Evolutionary conservation across 2,888 invertebrate species (phyloP).

Genomic region (Plemyria rubiginata): DNA sequence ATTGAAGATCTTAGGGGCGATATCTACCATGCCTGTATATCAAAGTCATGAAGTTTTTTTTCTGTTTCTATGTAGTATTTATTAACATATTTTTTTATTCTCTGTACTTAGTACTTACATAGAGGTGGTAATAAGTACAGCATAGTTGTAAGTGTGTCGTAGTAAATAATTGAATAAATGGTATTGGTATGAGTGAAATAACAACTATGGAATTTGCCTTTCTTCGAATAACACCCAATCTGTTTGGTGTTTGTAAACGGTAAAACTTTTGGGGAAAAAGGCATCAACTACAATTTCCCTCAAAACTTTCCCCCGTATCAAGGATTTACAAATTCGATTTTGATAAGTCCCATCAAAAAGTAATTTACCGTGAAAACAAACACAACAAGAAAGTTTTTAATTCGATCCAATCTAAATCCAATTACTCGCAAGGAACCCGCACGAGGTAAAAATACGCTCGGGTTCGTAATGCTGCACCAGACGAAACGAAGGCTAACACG

Average conservation of each 20-base stretch:
- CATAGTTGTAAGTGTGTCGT: no score
- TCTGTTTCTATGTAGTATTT: no score
- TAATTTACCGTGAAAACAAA: constrained; percentile 76
- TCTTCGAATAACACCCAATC: constrained; percentile 12
- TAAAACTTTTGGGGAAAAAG: neutral
- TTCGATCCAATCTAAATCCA: constrained; percentile 81
- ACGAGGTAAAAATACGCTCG: constrained; percentile 46
- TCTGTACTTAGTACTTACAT: no score
- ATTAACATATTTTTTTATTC: no score
- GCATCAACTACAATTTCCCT: constrained; percentile 32
- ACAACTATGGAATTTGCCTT: neutral
- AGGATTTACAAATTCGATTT: constrained; percentile 66
- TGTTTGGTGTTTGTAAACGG: constrained; percentile 34
- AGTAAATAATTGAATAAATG: neutral
- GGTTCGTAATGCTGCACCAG: neutral
- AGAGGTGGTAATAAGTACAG: no score
- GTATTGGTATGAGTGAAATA: neutral
- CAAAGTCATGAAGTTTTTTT: no score
- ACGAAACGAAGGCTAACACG: neutral
- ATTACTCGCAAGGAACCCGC: constrained; percentile 67
- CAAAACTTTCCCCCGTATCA: constrained; percentile 41
- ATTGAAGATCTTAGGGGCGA: no score
- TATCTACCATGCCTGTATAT: no score
- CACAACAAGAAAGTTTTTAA: constrained; percentile 74
- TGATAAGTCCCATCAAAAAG: constrained; percentile 79